Evolutionary conservation across 2,797 vertebrate genomes (phyloP), one percentile per base, ranked within the genome.

Genomic region (Glossophaga mutica): DNA sequence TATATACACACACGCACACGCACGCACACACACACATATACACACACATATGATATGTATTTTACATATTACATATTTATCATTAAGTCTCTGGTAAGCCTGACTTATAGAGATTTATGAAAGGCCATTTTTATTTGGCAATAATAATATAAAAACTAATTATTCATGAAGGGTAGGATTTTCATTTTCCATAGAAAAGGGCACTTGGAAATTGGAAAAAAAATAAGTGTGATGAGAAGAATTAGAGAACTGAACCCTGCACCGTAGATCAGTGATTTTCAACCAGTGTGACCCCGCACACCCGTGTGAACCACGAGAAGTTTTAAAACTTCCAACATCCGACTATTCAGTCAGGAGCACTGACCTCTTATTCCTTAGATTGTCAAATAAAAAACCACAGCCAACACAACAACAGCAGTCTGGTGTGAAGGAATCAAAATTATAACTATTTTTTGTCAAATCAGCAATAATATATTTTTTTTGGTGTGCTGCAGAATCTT

Each of bases 31-130:
- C 81, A 29, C 74, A 77, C 21, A 83, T 5, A 90, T 15, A 57
- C 5, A 12, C 16, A 24, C 10, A 11, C n/a, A 44, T 44, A 50
- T 5, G 37, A 67, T 50, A 52, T 22, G 62, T 71, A 68, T 92
- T 94, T 92, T 46, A 68, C 19, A 62, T 39, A 84, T 71, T 85
- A 71, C 0, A 62, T 95, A 42, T 88, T 70, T 82, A 78, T 86
- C 91, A 88, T 85, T 82, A 96, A 78, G 44, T 87, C 50, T 89
- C 87, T 94, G 12, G 57, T 57, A 91, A 87, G 67, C n/a, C 74
- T 68, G 77, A 82, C 32, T 92, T 86, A 81, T 71, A 82, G 57
- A 96, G 71, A 94, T 84, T 90, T 83, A 70, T 57, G 32, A 59
- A 39, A 88, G 24, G 52, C 3, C 26, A 84, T 29, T 78, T 2